These are phyloP conservation scores for Xestia c-nigrum DNA, from an alignment of 2,888 invertebrate species.

Conservation along the genomic window DNA sequence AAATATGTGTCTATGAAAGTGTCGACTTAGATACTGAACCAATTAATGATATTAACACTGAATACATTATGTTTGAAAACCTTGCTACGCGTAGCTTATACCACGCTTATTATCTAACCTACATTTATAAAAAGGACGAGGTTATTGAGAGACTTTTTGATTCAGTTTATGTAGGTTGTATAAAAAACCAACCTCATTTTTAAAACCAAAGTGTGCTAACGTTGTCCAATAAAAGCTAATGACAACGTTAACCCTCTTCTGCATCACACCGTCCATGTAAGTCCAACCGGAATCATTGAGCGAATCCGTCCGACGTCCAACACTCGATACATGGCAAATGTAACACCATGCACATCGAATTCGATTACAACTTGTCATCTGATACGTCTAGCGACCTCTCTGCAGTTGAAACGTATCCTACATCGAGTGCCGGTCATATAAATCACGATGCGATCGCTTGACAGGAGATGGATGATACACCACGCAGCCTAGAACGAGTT, in stretches of 20 bases:
- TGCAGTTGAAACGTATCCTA: conserved; percentile 60
- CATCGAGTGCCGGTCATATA: conserved; percentile 68
- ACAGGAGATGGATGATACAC: conserved; percentile 71
- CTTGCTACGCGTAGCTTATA: neutral
- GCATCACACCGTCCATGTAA: conserved; percentile 28
- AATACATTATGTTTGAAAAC: conserved; percentile 6
- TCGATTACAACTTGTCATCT: conserved; percentile 61
- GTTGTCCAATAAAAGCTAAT: conserved; percentile 48
- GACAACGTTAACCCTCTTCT: conserved; percentile 56
- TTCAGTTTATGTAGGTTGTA: neutral
- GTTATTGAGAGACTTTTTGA: neutral
- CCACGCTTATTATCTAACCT: neutral
- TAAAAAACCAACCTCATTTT: conserved; percentile 44
- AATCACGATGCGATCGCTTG: conserved; percentile 70
- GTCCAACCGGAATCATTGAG: conserved; percentile 51
- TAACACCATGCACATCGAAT: conserved; percentile 56
- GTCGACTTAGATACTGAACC: conserved; percentile 29
- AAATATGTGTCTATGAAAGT: conserved; percentile 45
- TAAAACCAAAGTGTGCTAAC: conserved; percentile 40
- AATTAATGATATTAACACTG: conserved; percentile 21
- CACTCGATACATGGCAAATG: conserved; percentile 58
- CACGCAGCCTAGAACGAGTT: conserved; percentile 62
- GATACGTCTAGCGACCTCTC: conserved; percentile 57
- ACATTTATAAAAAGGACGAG: neutral
- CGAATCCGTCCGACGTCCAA: conserved; percentile 42